phyloP scores from a whole-genome alignment of 2,113 vertebrate species.

The Ranitomeya variabilis region DNA sequence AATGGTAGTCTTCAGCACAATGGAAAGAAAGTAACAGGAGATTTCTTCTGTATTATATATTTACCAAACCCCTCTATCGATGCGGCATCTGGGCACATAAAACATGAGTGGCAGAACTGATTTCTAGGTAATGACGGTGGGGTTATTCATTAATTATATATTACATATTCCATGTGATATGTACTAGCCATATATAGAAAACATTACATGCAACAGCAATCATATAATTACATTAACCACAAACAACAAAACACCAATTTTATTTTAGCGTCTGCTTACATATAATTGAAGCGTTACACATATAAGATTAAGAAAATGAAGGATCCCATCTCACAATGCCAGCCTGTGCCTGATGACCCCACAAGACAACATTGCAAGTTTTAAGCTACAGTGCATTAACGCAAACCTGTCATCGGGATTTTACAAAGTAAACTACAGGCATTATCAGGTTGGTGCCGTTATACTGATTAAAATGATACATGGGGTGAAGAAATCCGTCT shows the following conservation, averaged over 20 bases:
- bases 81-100: not conserved
- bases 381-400: no score
- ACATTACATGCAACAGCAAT: not conserved
- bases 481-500: no score
- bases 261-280: not conserved
- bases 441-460: no score
- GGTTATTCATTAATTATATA: constrained; percentile 26
- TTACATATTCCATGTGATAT: not conserved
- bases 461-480: no score
- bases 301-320: not conserved
- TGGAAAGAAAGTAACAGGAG: not conserved
- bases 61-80: not conserved
- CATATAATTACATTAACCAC: not conserved
- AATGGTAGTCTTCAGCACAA: not conserved
- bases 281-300: not conserved
- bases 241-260: not conserved
- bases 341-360: not conserved
- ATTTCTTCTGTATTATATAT: not conserved
- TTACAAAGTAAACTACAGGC: no score
- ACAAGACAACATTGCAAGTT: not conserved
- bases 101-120: constrained; percentile 11
- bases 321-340: not conserved
- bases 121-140: not conserved
- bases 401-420: no score
- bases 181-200: not conserved